Percentiles rank a stretch among this genome's conserved stretches.
Evolutionary conservation across 2,797 vertebrate genomes (phyloP).

Genomic region (Mormyrus proboscirostris): DNA sequence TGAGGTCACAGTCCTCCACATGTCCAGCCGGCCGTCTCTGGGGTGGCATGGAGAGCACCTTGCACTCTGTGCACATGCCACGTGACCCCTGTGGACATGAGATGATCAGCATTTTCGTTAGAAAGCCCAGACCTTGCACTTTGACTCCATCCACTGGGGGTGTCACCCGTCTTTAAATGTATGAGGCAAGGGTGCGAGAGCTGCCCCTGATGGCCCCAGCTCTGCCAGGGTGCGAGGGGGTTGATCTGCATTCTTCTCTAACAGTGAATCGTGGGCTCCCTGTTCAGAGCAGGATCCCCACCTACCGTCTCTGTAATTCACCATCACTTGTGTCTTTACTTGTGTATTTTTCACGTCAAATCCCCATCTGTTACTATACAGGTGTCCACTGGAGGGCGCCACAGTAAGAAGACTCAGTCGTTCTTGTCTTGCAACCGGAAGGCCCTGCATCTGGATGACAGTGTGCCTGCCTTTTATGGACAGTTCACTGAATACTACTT

Average conservation of each 20-base stretch:
- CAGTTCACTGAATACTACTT: slow-evolving; percentile 97
- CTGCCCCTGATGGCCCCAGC: neutral
- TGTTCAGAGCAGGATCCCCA: neutral
- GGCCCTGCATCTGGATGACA: slow-evolving; percentile 65
- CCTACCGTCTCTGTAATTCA: neutral
- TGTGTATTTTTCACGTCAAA: neutral
- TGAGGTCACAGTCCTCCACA: neutral
- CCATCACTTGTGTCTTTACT: neutral
- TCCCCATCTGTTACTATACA: slow-evolving; percentile 40
- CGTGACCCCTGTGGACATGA: neutral
- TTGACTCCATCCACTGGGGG: neutral
- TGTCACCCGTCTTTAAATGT: neutral
- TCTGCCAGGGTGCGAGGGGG: neutral
- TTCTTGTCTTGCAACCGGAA: slow-evolving; percentile 86
- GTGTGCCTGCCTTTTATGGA: slow-evolving; percentile 80
- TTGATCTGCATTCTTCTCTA: neutral
- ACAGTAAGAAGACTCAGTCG: slow-evolving; percentile 83
- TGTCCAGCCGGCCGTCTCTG: neutral
- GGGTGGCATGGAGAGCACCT: neutral
- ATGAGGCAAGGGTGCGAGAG: neutral
- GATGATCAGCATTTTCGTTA: neutral
- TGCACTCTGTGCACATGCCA: neutral
- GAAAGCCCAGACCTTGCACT: neutral
- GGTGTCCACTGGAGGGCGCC: slow-evolving; percentile 87
- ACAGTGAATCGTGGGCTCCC: neutral